These are phyloP conservation scores for Gyrodactylus salaris DNA, from an alignment of 1,140 invertebrate genomes.

Conservation along the genomic window DNA sequence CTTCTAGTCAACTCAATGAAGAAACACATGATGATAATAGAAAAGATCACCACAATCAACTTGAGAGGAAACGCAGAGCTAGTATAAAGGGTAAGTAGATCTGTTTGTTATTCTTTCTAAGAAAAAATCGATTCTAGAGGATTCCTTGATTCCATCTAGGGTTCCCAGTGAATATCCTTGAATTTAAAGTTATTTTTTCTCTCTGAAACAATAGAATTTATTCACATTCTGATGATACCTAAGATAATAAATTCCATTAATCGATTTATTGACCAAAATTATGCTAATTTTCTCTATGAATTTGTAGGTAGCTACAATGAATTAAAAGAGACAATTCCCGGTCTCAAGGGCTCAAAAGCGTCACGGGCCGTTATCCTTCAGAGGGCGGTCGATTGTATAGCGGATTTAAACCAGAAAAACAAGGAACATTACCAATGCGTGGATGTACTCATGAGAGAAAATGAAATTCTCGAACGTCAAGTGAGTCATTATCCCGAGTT, in stretches of 20 bases:
- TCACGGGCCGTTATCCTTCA: constrained; percentile 1
- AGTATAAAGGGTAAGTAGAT: constrained; percentile 1
- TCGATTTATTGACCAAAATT: no score
- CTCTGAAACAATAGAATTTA: no score
- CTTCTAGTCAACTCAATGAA: no score
- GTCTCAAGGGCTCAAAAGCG: background rate
- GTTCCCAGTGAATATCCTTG: no score
- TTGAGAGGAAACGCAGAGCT: constrained; percentile 2
- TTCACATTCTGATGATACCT: no score
- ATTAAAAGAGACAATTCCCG: constrained; percentile 2
- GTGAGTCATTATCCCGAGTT: no score
- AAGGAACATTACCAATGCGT: background rate
- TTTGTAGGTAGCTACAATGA: background rate
- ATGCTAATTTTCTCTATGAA: background rate
- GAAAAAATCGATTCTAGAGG: no score
- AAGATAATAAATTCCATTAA: no score
- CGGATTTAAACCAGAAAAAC: background rate
- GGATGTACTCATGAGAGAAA: background rate
- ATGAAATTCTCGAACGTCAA: background rate
- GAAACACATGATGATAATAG: background rate
- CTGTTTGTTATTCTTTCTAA: no score
- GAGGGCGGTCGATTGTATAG: constrained; percentile 1
- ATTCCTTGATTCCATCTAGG: background rate
- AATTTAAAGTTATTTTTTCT: no score
- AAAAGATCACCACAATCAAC: constrained; percentile 7